Evolutionary conservation across 2,113 vertebrate genomes (phyloP), one percentile per base, ranked within the genome.

Genomic region (Brachypodius melanocephalos): DNA sequence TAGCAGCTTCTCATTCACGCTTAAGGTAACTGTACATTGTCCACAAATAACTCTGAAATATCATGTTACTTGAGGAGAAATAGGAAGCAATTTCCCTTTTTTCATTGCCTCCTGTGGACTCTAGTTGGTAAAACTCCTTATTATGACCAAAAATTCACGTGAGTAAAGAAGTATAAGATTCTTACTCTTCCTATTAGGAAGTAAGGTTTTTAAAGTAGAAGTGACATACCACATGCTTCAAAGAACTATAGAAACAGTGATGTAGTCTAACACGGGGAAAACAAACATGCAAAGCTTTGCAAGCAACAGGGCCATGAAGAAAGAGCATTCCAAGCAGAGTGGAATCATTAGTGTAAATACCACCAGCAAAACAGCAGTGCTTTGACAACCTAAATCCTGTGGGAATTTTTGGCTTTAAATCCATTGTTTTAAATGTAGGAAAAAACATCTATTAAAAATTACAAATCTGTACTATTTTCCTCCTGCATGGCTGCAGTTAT

Each of bases 211-310:
- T 25, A 52, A 75, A 65, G 17, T 40, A 28, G 45, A 45, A 88
- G 31, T 77, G 24, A 9, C 29, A n/a, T 52, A 29, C 6, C 14
- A 52, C 34, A 40, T 62, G 10, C 15, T n/a, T 25, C 22, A 71
- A 71, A 66, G 49, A 84, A 43, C 57, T 48, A 14, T 2, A 25
- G 34, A 52, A 51, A 49, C 32, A 42, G 17, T 31, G 15, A 49
- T 29, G 9, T 36, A 55, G 51, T 48, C 22, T 61, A 72, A 43
- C 4, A n/a, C 16, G 1, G 11, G 0, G 1, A 4, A 4, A 40
- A 61, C 7, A 51, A 63, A 4, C 18, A 15, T 10, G 10, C 11
- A 68, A 54, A 84, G 16, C 9, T 51, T 80, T 72, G 36, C 17
- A 88, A 85, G 54, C 29, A 81, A 17, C 17, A 59, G 8, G 15